Base-by-base conservation (phyloP, 2,888 invertebrate species). In the Muschampia plurimacula region DNA sequence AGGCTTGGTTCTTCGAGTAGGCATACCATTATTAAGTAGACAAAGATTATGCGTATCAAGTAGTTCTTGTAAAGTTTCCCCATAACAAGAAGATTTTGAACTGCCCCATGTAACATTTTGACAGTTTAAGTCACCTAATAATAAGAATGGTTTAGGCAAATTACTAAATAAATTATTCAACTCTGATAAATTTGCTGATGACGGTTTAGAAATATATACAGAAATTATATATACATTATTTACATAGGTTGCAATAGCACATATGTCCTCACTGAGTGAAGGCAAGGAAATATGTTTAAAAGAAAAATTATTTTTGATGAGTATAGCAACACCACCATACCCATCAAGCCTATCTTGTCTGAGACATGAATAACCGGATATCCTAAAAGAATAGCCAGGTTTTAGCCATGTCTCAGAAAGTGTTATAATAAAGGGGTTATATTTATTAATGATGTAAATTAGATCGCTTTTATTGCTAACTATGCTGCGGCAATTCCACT, bases 401-500 rank as follows among this genome's bases (percentile, higher is more conserved):
- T 46, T 46, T 12, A 46, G 10, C 46, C 52, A 52, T 52, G 52
- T 62, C 62, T 62, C 62, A n/a, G 62, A 62, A 5, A 62, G 39
- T n/a, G 62, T 39, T 13, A 62, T 8, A 62, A 62, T 7, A n/a
- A 39, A 36, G 7, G 62, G 62, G 6, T 39, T 39, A 62, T 39
- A 62, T 39, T 39, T 13, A 39, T 62, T 62, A 8, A 62, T 13
- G 10, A 62, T 36, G 36, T 59, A 44, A 9, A 57, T n/a, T 46
- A 70, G 65, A 41, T 70, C 70, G 57, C 12, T 57, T 64, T 65
- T 70, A 6, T 65, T 65, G 13, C 44, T 44, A 15, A 70, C 32
- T 57, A 65, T 59, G 32, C 70, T 70, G 32, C 70, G 41, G 57
- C 70, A 70, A 64, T 41, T 70, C 62, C 60, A 60, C 7, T 60